Evolutionary conservation across 2,888 invertebrate species (phyloP), one percentile per base, ranked within the genome.

Genomic region (Polyommatus iphigenia): DNA sequence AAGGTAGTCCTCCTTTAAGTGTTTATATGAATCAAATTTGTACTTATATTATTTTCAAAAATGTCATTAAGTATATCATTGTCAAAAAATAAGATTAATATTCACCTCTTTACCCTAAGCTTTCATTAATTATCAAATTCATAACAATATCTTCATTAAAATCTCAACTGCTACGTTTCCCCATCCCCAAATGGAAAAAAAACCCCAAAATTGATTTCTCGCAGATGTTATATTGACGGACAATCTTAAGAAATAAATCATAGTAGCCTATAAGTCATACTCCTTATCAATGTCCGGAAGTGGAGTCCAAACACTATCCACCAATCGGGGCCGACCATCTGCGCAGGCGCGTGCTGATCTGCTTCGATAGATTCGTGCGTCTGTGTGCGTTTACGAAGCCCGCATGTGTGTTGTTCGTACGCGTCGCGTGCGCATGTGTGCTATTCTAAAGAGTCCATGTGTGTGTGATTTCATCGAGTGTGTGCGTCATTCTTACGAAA

Each of bases 201-300:
- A 32, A 24, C 2, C 5, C 5, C 8, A 46, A 73, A 75, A 75
- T 75, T 24, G 75, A 75, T 75, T 75, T 46, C 46, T 24, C 54
- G 75, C 75, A 75, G 54, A 75, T 75, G 75, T 24, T 67, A 46
- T 29, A 18, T 76, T 78, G 79, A 81, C 81, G 80, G 76, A 81
- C 80, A 83, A 84, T 84, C 67, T 59, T 59, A 73, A 79, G 67
- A 75, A 85, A 89, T 88, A 88, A 88, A 88, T 87, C 86, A 86
- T 85, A 81, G 80, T 82, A 77, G 81, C 79, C 84, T 85, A 86
- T 88, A 90, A 90, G 88, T 89, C 87, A 89, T 90, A 87, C 87
- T 89, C 86, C 91, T 91, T 93, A 92, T 92, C 91, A 87, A 90
- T 90, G 90, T 90, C 86, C 90, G 92, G 93, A 93, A 93, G 92